Evolutionary conservation across 1,140 invertebrate species (phyloP).

Genomic region (Babylonia areolata): DNA sequence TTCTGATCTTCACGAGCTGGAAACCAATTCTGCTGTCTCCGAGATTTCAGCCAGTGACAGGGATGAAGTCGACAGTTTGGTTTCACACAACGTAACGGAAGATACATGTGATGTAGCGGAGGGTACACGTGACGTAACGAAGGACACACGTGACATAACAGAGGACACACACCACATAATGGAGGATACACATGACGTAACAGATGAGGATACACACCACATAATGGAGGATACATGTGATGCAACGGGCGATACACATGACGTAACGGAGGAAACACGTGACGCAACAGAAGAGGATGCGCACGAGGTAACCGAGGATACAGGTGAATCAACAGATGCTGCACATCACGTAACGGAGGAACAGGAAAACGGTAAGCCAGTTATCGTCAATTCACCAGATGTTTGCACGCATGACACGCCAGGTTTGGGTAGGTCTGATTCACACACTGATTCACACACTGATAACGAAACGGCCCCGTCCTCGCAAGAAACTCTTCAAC

Average conservation of each 20-base stretch:
- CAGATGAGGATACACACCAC: too few relatives aligned
- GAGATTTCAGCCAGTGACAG: not conserved
- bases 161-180: too few relatives aligned
- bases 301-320: too few relatives aligned
- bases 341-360: not conserved
- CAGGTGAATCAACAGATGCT: too few relatives aligned
- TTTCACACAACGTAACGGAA: not conserved
- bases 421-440: not conserved
- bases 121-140: too few relatives aligned
- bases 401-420: not conserved
- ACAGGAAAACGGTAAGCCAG: not conserved
- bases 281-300: too few relatives aligned
- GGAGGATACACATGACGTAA: too few relatives aligned
- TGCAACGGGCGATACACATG: too few relatives aligned
- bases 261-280: too few relatives aligned
- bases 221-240: too few relatives aligned
- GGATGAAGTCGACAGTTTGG: not conserved
- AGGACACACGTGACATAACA: too few relatives aligned
- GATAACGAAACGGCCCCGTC: not conserved
- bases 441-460: not conserved
- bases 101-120: too few relatives aligned
- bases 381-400: not conserved
- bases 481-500: not conserved
- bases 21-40: not conserved
- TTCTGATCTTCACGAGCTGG: not conserved